A percentile compares a stretch with the other conserved stretches of the same genome.
Evolutionary conservation across 2,797 vertebrate genomes (phyloP).

Genomic region (Muscicapa striata): DNA sequence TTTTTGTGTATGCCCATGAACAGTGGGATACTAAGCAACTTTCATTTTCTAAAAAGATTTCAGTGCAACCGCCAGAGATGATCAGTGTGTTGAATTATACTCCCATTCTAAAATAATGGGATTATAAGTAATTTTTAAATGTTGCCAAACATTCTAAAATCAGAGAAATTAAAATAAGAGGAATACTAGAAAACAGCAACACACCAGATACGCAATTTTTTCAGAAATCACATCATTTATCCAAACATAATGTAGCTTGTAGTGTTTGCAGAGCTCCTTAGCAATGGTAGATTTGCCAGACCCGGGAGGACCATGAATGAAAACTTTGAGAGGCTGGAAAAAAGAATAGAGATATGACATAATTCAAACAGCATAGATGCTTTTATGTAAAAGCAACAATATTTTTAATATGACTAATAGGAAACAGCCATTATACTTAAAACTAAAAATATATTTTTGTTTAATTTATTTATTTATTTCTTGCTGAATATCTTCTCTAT

Average conservation of each 20-base stretch:
- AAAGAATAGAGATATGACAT: neutral
- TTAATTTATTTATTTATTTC: neutral
- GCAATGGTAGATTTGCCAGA: constrained; percentile 87
- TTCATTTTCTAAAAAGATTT: neutral
- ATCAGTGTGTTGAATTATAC: neutral
- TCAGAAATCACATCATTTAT: constrained; percentile 82
- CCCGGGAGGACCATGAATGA: constrained; percentile 88
- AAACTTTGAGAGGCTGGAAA: constrained; percentile 86
- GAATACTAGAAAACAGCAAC: neutral
- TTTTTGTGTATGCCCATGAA: neutral
- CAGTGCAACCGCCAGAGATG: neutral
- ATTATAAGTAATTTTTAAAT: neutral
- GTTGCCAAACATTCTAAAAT: neutral
- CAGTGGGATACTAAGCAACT: neutral
- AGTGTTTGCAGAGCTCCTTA: constrained; percentile 82
- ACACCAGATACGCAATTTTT: constrained; percentile 83
- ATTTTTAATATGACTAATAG: neutral
- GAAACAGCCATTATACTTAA: neutral
- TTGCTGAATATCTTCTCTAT: neutral
- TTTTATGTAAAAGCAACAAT: neutral
- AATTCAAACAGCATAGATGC: neutral
- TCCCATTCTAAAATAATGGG: neutral
- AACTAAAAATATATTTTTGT: neutral
- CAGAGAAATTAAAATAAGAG: neutral
- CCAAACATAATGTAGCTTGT: constrained; percentile 86